A percentile compares a stretch with the other conserved stretches of the same genome.
These are phyloP conservation scores for Eubasilissa regina DNA, from an alignment of 1,140 invertebrate genomes.

Conservation along the genomic window DNA sequence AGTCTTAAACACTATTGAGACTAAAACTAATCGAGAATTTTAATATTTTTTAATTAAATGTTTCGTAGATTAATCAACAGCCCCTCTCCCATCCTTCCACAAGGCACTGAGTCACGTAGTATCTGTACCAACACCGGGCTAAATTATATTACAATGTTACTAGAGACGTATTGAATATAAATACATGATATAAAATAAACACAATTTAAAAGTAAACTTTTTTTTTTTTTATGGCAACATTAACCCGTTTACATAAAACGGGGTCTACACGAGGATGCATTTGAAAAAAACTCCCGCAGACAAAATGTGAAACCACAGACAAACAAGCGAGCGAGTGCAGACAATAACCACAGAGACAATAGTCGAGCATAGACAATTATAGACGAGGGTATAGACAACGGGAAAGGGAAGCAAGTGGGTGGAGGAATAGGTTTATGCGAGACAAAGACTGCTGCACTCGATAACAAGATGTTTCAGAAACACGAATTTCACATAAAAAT, in stretches of 20 bases:
- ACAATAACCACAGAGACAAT: conserved; percentile 48
- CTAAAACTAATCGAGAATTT: too few species aligned
- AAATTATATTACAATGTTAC: too few species aligned
- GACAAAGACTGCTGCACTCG: conserved; percentile 36
- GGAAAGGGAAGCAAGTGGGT: conserved; percentile 10
- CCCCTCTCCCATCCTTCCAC: too few species aligned
- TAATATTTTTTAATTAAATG: too few species aligned
- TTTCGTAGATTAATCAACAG: too few species aligned
- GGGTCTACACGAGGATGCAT: background rate
- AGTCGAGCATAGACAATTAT: conserved; percentile 41
- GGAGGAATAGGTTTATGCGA: conserved; percentile 41
- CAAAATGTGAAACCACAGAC: conserved; percentile 36
- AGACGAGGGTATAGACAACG: conserved; percentile 31
- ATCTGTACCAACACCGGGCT: too few species aligned
- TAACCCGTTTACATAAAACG: background rate
- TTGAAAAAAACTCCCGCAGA: conserved; percentile 19
- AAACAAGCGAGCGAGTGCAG: conserved; percentile 35
- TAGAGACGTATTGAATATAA: too few species aligned
- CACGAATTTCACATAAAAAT: background rate
- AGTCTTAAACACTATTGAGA: too few species aligned
- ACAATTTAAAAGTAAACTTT: background rate
- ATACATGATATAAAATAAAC: too few species aligned
- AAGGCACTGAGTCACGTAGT: too few species aligned
- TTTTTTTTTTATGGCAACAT: background rate
- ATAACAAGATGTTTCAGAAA: conserved; percentile 28